These are phyloP conservation scores for Trachelipus rathkii DNA, from an alignment of 1,140 invertebrate species.

Conservation along the genomic window DNA sequence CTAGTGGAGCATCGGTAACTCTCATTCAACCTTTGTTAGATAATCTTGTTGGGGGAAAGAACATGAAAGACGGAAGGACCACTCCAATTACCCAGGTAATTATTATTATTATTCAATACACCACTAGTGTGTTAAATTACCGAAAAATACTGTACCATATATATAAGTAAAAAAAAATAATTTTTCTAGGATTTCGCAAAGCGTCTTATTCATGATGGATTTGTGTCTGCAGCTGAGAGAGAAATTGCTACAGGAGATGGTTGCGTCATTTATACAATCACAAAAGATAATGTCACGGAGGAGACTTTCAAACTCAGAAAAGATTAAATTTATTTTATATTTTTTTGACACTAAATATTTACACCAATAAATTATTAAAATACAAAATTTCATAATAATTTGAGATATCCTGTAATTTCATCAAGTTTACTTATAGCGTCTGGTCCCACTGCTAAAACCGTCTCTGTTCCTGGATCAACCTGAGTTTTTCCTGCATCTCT, in stretches of 20 bases:
- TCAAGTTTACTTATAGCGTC: slow-evolving; percentile 69
- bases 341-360: background rate
- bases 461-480: slow-evolving; percentile 75
- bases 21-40: slow-evolving; percentile 66
- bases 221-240: slow-evolving; percentile 92
- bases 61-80: slow-evolving; percentile 65
- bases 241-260: slow-evolving; percentile 96
- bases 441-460: slow-evolving; percentile 86
- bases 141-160: too few species aligned
- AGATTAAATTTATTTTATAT: slow-evolving; percentile 45
- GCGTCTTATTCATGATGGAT: slow-evolving; percentile 84
- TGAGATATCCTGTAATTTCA: slow-evolving; percentile 79
- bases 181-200: slow-evolving; percentile 68
- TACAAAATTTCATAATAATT: slow-evolving; percentile 62
- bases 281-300: slow-evolving; percentile 71
- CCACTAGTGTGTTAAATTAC: too few species aligned
- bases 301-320: slow-evolving; percentile 46
- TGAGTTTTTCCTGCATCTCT: slow-evolving; percentile 87
- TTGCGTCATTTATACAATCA: slow-evolving; percentile 82
- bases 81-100: slow-evolving; percentile 57
- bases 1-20: slow-evolving; percentile 38
- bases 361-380: background rate
- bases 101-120: background rate
- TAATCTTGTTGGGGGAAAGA: slow-evolving; percentile 82
- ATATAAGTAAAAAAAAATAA: too few species aligned